These are phyloP conservation scores for Stictocephala bisonia DNA, from an alignment of 2,888 invertebrate genomes.

Conservation along the genomic window DNA sequence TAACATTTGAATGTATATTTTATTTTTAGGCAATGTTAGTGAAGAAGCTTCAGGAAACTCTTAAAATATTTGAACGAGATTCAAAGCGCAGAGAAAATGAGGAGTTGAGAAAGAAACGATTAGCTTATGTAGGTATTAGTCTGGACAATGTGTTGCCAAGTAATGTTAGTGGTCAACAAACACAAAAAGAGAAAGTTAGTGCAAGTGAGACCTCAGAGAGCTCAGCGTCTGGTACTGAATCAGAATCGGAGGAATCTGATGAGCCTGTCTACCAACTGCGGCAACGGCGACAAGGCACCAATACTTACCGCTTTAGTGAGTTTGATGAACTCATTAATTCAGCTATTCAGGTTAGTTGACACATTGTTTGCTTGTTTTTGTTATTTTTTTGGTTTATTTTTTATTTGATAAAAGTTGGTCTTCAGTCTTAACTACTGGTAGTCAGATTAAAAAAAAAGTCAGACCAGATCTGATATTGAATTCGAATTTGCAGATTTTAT, in stretches of 20 bases:
- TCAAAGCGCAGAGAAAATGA: conserved; percentile 73
- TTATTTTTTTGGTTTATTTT: no score
- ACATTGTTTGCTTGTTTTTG: no score
- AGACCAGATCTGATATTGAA: no score
- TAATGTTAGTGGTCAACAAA: neutral
- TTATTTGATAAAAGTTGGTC: no score
- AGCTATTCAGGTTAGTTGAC: conserved; percentile 86
- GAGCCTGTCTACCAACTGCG: conserved; percentile 88
- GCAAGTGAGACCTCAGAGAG: conserved; percentile 7
- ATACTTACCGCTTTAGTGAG: conserved; percentile 89
- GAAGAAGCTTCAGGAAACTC: conserved; percentile 76
- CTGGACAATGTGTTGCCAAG: conserved; percentile 75
- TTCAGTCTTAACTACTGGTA: no score
- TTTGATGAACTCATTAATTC: conserved; percentile 96
- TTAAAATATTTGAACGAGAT: conserved; percentile 79
- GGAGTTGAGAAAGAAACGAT: conserved; percentile 73
- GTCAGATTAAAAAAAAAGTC: no score
- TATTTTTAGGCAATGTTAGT: conserved; percentile 49
- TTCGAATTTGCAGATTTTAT: no score
- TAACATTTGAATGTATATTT: no score
- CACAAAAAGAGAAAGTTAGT: no score
- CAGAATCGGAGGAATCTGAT: conserved; percentile 63
- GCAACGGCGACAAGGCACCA: conserved; percentile 78
- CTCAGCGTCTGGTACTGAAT: conserved; percentile 41
- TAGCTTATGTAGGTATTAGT: conserved; percentile 81